phyloP scores from a whole-genome alignment of 2,888 invertebrate genomes.

The Clusia tigrina region DNA sequence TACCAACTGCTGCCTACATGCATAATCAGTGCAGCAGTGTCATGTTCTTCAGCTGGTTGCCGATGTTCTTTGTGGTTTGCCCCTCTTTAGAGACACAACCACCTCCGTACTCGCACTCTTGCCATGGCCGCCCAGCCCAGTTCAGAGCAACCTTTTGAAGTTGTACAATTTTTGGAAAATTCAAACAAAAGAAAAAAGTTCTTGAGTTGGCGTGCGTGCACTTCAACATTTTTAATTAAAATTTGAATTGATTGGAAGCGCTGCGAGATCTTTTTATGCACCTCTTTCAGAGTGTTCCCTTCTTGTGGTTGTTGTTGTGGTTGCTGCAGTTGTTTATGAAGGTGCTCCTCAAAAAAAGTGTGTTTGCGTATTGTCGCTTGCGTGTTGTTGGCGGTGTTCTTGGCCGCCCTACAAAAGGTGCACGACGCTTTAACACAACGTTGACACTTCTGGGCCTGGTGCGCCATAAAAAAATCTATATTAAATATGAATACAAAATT shows the following conservation, averaged over 20 bases:
- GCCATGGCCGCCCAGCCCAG: too few relatives aligned
- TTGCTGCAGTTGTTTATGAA: background rate
- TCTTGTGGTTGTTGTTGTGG: constrained; percentile 10
- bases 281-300: background rate
- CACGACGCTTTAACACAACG: constrained; percentile 6
- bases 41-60: constrained; percentile 8
- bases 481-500: too few relatives aligned
- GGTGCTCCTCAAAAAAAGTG: background rate
- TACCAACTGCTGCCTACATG: constrained; percentile 25
- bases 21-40: constrained; percentile 3
- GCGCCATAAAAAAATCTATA: too few relatives aligned
- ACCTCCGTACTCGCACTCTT: too few relatives aligned
- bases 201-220: constrained; percentile 10
- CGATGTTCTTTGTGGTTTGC: constrained; percentile 27
- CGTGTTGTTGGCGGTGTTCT: constrained; percentile 12
- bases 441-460: constrained; percentile 21
- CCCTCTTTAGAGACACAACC: too few relatives aligned
- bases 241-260: constrained; percentile 1
- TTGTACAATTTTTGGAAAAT: too few relatives aligned
- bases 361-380: constrained; percentile 8
- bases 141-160: too few relatives aligned
- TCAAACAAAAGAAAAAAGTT: background rate
- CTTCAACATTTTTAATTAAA: constrained; percentile 32
- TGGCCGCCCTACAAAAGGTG: background rate
- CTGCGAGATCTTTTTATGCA: background rate